These are phyloP conservation scores for Apteryx mantelli DNA, from an alignment of 2,113 vertebrate species.

Conservation along the genomic window DNA sequence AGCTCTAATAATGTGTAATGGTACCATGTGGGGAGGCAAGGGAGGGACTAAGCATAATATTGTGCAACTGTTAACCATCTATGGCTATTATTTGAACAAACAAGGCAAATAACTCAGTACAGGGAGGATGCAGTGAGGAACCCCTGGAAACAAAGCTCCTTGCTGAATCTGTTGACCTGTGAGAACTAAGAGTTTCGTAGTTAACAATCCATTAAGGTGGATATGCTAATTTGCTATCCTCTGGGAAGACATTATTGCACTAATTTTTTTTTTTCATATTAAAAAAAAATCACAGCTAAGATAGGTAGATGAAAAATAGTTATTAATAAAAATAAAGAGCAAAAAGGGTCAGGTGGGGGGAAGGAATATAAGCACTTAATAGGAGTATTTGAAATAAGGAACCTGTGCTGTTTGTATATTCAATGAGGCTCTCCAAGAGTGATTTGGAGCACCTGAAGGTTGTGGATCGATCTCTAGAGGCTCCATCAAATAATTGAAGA, in stretches of 20 bases:
- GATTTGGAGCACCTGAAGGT: background rate
- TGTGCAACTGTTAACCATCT: background rate
- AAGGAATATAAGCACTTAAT: background rate
- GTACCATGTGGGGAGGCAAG: background rate
- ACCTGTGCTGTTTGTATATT: background rate
- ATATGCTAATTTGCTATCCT: background rate
- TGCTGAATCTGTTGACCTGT: background rate
- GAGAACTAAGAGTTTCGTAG: background rate
- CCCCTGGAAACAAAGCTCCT: background rate
- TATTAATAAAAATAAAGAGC: background rate
- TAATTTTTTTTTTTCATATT: background rate
- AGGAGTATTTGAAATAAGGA: background rate
- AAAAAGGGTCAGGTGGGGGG: rapidly evolving
- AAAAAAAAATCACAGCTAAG: background rate
- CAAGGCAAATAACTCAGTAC: background rate
- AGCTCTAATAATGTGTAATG: background rate
- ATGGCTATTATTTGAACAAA: background rate
- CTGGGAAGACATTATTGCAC: background rate
- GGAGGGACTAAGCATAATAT: background rate
- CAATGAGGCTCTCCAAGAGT: background rate
- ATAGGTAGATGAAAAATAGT: background rate
- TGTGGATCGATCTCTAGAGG: background rate
- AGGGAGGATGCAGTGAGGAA: background rate
- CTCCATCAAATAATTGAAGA: background rate
- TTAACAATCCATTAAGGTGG: background rate